Conservation (phyloP, 2,888 invertebrate genomes). For the Lamellibrachia satsuma region DNA sequence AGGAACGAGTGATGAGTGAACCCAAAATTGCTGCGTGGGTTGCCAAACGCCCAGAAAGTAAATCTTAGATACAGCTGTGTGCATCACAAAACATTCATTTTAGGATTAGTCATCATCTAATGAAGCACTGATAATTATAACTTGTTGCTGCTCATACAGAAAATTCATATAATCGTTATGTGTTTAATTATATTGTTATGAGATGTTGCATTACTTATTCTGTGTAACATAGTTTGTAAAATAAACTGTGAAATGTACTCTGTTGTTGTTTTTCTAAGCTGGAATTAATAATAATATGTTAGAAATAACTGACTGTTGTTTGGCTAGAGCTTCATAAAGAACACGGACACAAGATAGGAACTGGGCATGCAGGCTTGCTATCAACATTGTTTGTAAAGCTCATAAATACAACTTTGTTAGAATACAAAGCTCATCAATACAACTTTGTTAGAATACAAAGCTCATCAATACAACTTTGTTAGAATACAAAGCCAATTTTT, state of each 20-base stretch:
- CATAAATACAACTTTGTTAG: too few species aligned
- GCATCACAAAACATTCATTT: not conserved
- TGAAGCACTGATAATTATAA: not conserved
- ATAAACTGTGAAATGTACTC: not conserved
- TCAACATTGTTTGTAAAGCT: too few species aligned
- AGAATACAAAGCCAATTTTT: too few species aligned
- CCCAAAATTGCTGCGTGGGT: slow-evolving; percentile 44
- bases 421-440: too few species aligned
- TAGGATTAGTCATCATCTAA: not conserved
- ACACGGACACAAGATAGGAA: not conserved
- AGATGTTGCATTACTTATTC: too few species aligned
- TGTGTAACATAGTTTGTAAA: not conserved
- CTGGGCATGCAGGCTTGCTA: not conserved
- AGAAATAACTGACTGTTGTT: not conserved
- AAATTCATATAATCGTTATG: not conserved
- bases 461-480: too few species aligned
- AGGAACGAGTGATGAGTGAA: slow-evolving; percentile 35
- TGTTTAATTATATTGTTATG: not conserved
- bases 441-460: too few species aligned
- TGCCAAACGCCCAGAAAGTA: slow-evolving; percentile 37
- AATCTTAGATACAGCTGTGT: not conserved
- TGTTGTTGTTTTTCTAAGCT: not conserved
- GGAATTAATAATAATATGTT: not conserved
- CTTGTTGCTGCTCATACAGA: not conserved
- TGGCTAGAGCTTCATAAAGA: not conserved